phyloP scores from a whole-genome alignment of 2,797 vertebrate genomes.

The Muraenolepis orangiensis region DNA sequence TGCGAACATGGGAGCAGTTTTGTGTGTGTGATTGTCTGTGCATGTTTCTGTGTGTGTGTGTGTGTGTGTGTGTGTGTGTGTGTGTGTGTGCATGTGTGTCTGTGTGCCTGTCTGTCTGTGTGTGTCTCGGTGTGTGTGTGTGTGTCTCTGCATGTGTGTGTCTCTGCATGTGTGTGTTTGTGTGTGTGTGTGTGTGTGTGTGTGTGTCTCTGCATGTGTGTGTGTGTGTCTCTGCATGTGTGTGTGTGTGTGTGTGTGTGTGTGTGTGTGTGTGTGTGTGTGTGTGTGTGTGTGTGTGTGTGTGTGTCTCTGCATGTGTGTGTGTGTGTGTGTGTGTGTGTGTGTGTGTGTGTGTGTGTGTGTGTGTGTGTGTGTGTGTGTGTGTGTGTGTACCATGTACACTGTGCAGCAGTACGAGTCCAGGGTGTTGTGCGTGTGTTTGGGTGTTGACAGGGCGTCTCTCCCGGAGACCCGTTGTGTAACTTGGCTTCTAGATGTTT shows the following conservation, averaged over 20 bases:
- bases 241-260: too few species aligned
- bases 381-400: too few species aligned
- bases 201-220: too few species aligned
- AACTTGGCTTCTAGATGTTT: slow-evolving; percentile 70
- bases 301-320: too few species aligned
- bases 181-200: too few species aligned
- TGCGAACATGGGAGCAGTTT: too few species aligned
- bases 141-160: too few species aligned
- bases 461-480: slow-evolving; percentile 64
- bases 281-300: slow-evolving; percentile 1
- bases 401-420: neutral
- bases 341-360: too few species aligned
- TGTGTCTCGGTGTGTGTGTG: too few species aligned
- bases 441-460: slow-evolving; percentile 42
- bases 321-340: neutral
- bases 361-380: too few species aligned
- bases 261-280: slow-evolving; percentile 59
- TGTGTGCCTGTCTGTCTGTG: too few species aligned
- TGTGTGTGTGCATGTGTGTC: neutral
- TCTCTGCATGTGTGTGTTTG: neutral
- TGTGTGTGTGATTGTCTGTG: neutral
- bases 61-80: neutral
- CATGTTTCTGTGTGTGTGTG: neutral
- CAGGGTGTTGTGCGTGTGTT: slow-evolving; percentile 47
- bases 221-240: too few species aligned